Percentiles rank a stretch among this genome's conserved stretches.
Conservation (phyloP, 2,797 vertebrate genomes). For the Spatula versicolor region DNA sequence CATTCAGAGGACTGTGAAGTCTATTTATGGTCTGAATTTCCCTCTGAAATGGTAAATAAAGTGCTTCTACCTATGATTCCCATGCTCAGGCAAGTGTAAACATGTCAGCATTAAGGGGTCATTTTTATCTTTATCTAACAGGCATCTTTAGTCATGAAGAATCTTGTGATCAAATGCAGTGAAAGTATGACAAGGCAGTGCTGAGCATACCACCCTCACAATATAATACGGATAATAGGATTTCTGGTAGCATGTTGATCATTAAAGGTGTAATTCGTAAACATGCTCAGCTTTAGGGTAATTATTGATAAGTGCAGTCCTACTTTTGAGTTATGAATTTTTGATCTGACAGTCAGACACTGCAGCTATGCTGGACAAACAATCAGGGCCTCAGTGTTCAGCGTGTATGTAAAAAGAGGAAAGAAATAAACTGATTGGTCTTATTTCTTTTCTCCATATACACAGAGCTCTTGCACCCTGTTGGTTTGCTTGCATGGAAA, state of each 20-base stretch:
- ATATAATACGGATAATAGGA: not conserved
- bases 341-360: not conserved
- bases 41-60: not conserved
- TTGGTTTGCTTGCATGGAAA: not conserved
- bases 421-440: not conserved
- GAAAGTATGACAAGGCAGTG: not conserved
- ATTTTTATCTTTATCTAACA: not conserved
- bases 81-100: not conserved
- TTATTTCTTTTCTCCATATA: not conserved
- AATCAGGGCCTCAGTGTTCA: fast-evolving
- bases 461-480: not conserved
- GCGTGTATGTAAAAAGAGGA: not conserved
- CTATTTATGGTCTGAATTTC: not conserved
- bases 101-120: not conserved
- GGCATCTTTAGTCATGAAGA: not conserved
- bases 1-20: not conserved
- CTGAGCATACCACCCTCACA: not conserved
- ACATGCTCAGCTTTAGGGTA: not conserved
- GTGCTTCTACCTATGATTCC: not conserved
- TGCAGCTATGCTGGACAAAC: not conserved
- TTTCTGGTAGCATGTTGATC: not conserved
- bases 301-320: not conserved
- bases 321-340: not conserved
- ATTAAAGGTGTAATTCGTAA: not conserved
- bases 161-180: not conserved